These are phyloP conservation scores for Leptopilina myrica DNA, from an alignment of 2,888 invertebrate genomes.

Conservation along the genomic window DNA sequence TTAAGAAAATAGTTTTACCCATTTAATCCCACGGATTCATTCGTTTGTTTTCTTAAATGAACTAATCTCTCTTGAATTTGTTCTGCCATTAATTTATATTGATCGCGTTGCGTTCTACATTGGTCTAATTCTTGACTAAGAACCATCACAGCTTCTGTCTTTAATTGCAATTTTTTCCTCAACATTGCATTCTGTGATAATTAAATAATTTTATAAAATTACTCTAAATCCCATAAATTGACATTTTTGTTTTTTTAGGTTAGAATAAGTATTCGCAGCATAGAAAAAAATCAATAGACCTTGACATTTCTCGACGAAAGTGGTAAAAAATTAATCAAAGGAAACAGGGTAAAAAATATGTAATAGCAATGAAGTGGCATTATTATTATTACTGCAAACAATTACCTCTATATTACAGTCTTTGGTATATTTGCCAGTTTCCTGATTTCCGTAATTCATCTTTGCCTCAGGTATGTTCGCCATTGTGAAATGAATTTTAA, in stretches of 20 bases:
- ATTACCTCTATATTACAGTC: slow-evolving; percentile 35
- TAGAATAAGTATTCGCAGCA: too few relatives aligned
- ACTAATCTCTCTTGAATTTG: slow-evolving; percentile 82
- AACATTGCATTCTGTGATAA: slow-evolving; percentile 57
- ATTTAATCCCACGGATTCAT: slow-evolving; percentile 58
- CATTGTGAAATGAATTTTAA: slow-evolving; percentile 11
- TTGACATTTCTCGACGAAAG: not conserved
- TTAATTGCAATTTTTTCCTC: slow-evolving; percentile 84
- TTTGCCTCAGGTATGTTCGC: slow-evolving; percentile 35
- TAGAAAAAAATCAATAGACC: not conserved
- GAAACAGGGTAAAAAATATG: not conserved
- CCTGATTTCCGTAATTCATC: slow-evolving; percentile 18
- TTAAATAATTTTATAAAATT: not conserved
- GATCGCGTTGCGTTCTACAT: slow-evolving; percentile 87
- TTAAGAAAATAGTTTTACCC: slow-evolving; percentile 53
- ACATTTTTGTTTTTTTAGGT: too few relatives aligned
- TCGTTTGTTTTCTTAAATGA: slow-evolving; percentile 75
- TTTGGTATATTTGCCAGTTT: slow-evolving; percentile 8
- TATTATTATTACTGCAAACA: not conserved
- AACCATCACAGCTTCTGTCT: slow-evolving; percentile 88
- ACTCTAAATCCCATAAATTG: too few relatives aligned
- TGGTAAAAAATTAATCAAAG: not conserved
- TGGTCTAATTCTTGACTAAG: slow-evolving; percentile 87
- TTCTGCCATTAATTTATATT: slow-evolving; percentile 88
- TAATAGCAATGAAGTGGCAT: not conserved